Conservation (phyloP, 1,140 invertebrate species). For the Copidosoma floridanum region DNA sequence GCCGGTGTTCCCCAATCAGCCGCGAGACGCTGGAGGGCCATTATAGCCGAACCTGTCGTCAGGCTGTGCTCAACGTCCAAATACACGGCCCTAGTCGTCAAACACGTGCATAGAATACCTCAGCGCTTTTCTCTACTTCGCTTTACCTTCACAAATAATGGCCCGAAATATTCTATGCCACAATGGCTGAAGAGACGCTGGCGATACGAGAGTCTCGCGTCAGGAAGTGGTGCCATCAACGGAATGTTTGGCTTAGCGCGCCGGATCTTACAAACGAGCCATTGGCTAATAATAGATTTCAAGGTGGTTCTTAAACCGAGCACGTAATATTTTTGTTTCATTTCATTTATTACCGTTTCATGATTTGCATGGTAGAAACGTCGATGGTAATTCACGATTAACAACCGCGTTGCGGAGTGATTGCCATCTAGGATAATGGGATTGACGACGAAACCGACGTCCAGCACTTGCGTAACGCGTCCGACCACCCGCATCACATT, state of each 20-base stretch:
- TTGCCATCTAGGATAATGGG: not conserved
- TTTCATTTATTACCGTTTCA: slow-evolving; percentile 1
- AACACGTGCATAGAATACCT: slow-evolving; percentile 29
- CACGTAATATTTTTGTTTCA: not conserved
- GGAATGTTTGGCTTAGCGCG: not conserved
- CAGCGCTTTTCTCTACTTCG: slow-evolving; percentile 28
- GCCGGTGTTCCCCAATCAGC: not conserved
- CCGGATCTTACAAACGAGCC: not conserved
- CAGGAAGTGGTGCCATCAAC: not conserved
- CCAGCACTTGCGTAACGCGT: not conserved
- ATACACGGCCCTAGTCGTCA: slow-evolving; percentile 27
- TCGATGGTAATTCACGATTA: not conserved
- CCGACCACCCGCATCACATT: not conserved
- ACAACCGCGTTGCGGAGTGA: not conserved
- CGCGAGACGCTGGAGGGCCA: not conserved
- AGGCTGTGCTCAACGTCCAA: slow-evolving; percentile 24
- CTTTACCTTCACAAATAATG: slow-evolving; percentile 13
- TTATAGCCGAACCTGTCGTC: slow-evolving; percentile 18
- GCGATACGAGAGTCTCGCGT: not conserved
- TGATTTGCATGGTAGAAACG: not conserved
- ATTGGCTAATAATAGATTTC: not conserved
- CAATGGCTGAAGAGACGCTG: not conserved
- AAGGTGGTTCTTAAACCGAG: not conserved
- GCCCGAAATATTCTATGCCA: not conserved
- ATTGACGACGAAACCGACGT: not conserved